Base-by-base conservation (phyloP, 2,113 vertebrate genomes). In the Sclerurus mexicanus region DNA sequence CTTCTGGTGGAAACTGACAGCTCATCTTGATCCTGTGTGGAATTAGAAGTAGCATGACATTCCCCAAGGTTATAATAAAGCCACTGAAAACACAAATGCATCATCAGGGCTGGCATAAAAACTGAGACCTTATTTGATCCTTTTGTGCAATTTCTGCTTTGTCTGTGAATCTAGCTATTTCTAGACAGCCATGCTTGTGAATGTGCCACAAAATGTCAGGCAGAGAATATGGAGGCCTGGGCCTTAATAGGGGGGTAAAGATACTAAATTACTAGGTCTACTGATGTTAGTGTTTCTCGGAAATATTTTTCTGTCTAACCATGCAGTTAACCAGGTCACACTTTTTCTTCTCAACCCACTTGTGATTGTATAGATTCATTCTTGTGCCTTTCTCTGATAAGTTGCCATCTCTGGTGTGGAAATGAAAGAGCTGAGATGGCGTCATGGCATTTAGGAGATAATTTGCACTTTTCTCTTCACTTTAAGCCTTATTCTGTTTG, bases 21-120 rank as follows among this genome's bases (percentile, higher is more conserved):
- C 53, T 95, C 80, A 49, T 95, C 87, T 91, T 0, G 0, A 42
- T 95, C 66, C 66, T 92, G 50, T 68, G 44, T 76, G 53, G 87
- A 96, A 95, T 92, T 91, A 87, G 66, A 91, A 92, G 69, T 56
- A 92, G 73, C 86, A 40, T 94, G 81, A 91, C 91, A 79, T 93
- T 95, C 69, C 69, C 84, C 84, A 94, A 87, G 80, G 94, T 94
- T 95, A 78, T 60, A 85, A 87, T 49, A 94, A 86, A 97, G 31
- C 77, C 53, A 78, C 80, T 49, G 66, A 87, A 92, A 95, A 92
- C 52, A 87, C 89, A 96, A 87, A 9, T 52, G 81, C 60, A 85
- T 89, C 35, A 78, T 60, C 52, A 72, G 40, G 15, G 28, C 62
- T 96, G 81, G 84, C 89, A 94, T 66, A 94, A 91, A 94, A 87